Percentiles rank a stretch among this genome's conserved stretches.
These are phyloP conservation scores for Nomada ruficornis DNA, from an alignment of 2,888 invertebrate genomes.

Conservation along the genomic window DNA sequence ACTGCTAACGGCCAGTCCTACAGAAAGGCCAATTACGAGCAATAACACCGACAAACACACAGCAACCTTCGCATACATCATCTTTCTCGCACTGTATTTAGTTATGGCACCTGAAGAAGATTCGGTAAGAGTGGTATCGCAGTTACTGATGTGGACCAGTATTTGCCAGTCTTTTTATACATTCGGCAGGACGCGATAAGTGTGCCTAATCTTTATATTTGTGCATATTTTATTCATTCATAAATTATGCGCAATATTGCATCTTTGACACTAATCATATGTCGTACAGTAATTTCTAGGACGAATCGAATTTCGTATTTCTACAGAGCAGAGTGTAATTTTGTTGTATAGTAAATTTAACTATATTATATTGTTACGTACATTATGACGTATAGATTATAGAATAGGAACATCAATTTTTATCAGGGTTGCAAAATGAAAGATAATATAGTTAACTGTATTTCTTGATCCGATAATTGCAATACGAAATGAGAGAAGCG, in stretches of 20 bases:
- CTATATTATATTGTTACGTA: no score
- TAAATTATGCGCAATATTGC: not conserved
- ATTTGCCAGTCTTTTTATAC: not conserved
- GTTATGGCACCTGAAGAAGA: slow-evolving; percentile 43
- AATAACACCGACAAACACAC: slow-evolving; percentile 55
- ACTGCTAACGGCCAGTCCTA: slow-evolving; percentile 62
- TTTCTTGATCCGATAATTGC: not conserved
- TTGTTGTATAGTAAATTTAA: not conserved
- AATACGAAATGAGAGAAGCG: no score
- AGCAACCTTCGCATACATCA: slow-evolving; percentile 68
- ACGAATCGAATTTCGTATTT: not conserved
- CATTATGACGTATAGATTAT: not conserved
- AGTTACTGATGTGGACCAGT: not conserved
- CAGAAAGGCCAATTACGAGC: slow-evolving; percentile 68
- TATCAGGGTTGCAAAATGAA: not conserved
- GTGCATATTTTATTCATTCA: not conserved
- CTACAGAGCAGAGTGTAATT: not conserved
- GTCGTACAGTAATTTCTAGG: not conserved
- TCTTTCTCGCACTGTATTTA: slow-evolving; percentile 63
- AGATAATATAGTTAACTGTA: no score
- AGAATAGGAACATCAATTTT: not conserved
- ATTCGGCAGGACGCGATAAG: not conserved
- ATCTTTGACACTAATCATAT: not conserved
- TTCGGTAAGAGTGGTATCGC: not conserved
- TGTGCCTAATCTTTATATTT: not conserved